Base-by-base conservation (phyloP, 2,888 invertebrate species). In the Drosophila cognata region DNA sequence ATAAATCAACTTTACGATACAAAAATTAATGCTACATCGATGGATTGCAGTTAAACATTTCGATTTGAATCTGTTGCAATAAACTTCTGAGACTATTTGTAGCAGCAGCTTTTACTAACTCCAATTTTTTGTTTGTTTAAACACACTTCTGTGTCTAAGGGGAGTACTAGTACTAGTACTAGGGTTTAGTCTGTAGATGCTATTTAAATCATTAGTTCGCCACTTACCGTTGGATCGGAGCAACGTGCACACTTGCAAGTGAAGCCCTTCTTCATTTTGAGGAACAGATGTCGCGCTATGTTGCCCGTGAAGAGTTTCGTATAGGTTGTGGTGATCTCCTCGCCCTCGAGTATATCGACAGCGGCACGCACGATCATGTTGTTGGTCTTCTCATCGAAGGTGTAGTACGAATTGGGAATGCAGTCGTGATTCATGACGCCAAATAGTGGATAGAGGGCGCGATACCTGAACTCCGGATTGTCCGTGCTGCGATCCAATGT, bases 381-480 rank as follows among this genome's bases (percentile, higher is more conserved):
- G 88, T 94, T 94, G 63, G 95, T 94, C 79, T 91, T 92, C 46
- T 94, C 94, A 41, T 95, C 95, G 57, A 95, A 95, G 58, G 94
- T 94, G 88, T 96, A 96, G 77, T 95, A 94, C 0, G 96, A 96
- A 89, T 97, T 97, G 53, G 96, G 95, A 78, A 94, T 94, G 91
- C 97, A 97, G 85, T 95, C 95, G 90, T 97, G 96, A 86, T 96
- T 95, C 93, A 96, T 94, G 93, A 96, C 94, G 35, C 95, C 95
- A 10, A 96, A 95, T 63, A 95, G 94, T 4, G 96, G 94, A 92
- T 95, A 97, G 77, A 97, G 92, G 58, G 95, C 95, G 69, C 96
- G 94, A 67, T 95, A 93, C 68, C 94, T 94, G 77, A 92, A 91
- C 61, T 92, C 90, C 68, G 86, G 86, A 74, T 92, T 90, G 69